A percentile compares a stretch with the other conserved stretches of the same genome.
Evolutionary conservation across 2,888 invertebrate genomes (phyloP).

Genomic region (Tipula helvola): DNA sequence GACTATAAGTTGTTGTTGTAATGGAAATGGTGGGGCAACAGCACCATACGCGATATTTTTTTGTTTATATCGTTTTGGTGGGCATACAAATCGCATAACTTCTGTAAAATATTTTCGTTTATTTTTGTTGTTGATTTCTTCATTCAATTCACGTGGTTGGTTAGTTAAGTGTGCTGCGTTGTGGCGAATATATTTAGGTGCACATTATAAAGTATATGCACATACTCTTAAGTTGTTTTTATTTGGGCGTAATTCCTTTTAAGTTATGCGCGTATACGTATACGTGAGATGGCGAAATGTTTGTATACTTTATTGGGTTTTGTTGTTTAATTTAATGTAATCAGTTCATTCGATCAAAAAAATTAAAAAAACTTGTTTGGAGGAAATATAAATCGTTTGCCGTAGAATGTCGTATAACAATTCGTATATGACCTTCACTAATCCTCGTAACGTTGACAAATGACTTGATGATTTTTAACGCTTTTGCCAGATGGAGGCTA

Average conservation of each 20-base stretch:
- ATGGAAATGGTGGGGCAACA: background rate
- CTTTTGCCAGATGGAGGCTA: too few relatives aligned
- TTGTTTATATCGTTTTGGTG: background rate
- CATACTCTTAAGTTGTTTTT: background rate
- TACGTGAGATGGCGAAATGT: background rate
- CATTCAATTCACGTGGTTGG: background rate
- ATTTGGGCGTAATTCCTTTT: background rate
- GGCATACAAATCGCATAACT: too few relatives aligned
- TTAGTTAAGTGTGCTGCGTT: background rate
- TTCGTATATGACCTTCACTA: background rate
- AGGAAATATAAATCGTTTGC: background rate
- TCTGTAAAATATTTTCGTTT: background rate
- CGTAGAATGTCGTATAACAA: background rate
- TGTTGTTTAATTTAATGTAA: background rate
- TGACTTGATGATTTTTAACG: background rate
- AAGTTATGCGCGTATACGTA: background rate
- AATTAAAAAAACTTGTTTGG: background rate
- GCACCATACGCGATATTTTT: background rate
- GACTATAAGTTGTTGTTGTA: background rate
- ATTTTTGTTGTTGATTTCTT: background rate
- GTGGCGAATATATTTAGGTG: background rate
- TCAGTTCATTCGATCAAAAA: background rate
- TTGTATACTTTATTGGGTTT: background rate
- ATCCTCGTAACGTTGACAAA: background rate
- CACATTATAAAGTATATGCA: background rate